These are phyloP conservation scores for Morinoia aosen DNA, from an alignment of 2,888 invertebrate species.

Conservation along the genomic window DNA sequence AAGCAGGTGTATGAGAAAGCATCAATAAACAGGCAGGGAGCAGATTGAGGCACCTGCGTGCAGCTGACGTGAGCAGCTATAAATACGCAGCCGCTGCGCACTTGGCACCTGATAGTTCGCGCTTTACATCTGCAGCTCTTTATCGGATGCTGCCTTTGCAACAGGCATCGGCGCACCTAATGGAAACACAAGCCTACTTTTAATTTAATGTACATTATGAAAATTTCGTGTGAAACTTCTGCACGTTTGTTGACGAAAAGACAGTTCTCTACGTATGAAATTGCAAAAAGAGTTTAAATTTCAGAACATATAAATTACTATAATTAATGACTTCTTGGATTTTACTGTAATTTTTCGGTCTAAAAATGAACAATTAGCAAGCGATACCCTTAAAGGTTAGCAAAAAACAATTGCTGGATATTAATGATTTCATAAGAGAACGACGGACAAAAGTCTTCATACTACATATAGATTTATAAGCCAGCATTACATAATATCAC, in stretches of 20 bases:
- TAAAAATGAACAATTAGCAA: background rate
- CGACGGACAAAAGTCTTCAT: background rate
- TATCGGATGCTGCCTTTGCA: background rate
- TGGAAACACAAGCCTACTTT: background rate
- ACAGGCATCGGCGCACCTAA: background rate
- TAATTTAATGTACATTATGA: background rate
- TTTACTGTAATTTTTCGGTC: background rate
- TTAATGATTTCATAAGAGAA: background rate
- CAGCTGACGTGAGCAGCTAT: slow-evolving; percentile 37
- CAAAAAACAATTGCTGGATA: background rate
- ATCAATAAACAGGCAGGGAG: slow-evolving; percentile 29
- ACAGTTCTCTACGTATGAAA: background rate
- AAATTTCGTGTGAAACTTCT: background rate
- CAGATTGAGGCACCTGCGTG: slow-evolving; percentile 43
- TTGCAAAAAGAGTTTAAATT: background rate
- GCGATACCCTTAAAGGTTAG: background rate
- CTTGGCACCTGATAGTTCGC: slow-evolving; percentile 35
- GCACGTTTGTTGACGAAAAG: background rate
- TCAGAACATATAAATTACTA: background rate
- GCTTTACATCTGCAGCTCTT: slow-evolving; percentile 34
- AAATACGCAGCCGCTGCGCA: slow-evolving; percentile 7
- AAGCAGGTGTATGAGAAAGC: background rate
- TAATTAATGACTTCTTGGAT: background rate
- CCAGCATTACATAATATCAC: background rate
- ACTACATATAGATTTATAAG: too few relatives aligned